Conservation (phyloP, 2,113 vertebrate genomes). For the Chionis minor region DNA sequence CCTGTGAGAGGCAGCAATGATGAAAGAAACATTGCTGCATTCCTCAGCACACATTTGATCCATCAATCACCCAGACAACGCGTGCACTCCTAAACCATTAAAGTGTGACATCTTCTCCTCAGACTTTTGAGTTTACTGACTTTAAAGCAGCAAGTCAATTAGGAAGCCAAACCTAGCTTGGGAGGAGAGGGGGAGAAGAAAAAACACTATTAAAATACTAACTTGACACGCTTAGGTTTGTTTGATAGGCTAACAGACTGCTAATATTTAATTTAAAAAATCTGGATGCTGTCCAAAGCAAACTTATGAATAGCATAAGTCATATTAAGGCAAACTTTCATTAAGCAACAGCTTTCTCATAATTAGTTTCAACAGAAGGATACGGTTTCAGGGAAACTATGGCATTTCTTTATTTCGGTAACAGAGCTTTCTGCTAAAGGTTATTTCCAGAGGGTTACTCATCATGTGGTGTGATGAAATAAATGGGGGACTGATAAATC, state of each 20-base stretch:
- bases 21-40: conserved; percentile 9
- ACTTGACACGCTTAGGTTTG: conserved; percentile 45
- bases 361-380: conserved; percentile 57
- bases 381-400: conserved; percentile 30
- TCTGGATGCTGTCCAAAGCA: conserved; percentile 55
- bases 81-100: conserved; percentile 61
- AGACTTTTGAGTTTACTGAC: conserved; percentile 46
- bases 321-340: conserved; percentile 66
- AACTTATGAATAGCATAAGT: conserved; percentile 59
- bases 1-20: not conserved
- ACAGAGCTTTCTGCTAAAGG: conserved; percentile 30
- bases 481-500: not conserved
- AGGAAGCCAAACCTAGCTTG: conserved; percentile 19
- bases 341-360: conserved; percentile 55
- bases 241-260: conserved; percentile 59
- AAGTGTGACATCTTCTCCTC: conserved; percentile 66
- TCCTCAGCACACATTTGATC: conserved; percentile 50
- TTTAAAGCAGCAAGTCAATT: conserved; percentile 59
- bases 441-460: conserved; percentile 44
- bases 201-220: conserved; percentile 47
- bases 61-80: conserved; percentile 71
- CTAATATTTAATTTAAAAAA: conserved; percentile 66
- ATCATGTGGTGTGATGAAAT: not conserved
- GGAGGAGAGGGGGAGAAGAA: not conserved
- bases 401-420: conserved; percentile 34